Evolutionary conservation across 2,113 vertebrate species (phyloP), one percentile per base, ranked within the genome.

Genomic region (Jacana jacana): DNA sequence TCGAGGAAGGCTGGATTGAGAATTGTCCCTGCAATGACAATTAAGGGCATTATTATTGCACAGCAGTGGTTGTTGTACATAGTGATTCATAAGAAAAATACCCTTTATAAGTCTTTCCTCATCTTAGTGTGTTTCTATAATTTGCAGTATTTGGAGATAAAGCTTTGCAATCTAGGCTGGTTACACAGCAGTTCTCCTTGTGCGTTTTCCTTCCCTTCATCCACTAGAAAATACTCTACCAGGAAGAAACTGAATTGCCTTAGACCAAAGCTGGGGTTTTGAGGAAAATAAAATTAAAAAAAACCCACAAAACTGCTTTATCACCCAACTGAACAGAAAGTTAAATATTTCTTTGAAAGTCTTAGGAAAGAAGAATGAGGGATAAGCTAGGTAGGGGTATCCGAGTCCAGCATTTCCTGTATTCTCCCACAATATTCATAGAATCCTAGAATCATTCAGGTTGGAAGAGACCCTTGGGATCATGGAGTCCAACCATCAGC

Each of bases 61-160:
- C 61, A 18, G 42, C 24, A 71, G 16, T 63, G 37, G 71, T 81
- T 39, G 5, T 23, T 54, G 27, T 75, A 63, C 46, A 42, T 11
- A 66, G 37, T 94, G 69, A 89, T 37, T 95, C n/a, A 91, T 42
- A 33, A 12, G 25, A 75, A 86, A 94, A 96, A 57, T 27, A 77
- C 25, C n/a, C 42, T 89, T 84, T 30, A 7, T 46, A 55, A 57
- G 51, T 65, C 35, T 89, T 28, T 71, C 17, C 52, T 95, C 46
- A 60, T 66, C 60, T 44, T 70, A 51, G 55, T 54, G 28, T 71
- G 81, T 61, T 86, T 72, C 35, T 91, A 86, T 58, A 54, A 78
- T 68, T 66, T 89, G 55, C n/a, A n/a, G 22, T 81, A 58, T 70
- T 84, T 46, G 54, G 55, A 91, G 37, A 78, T 61, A 92, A 91